Evolutionary conservation across 1,140 invertebrate species (phyloP), one percentile per base, ranked within the genome.

Genomic region (Amyelois transitella): DNA sequence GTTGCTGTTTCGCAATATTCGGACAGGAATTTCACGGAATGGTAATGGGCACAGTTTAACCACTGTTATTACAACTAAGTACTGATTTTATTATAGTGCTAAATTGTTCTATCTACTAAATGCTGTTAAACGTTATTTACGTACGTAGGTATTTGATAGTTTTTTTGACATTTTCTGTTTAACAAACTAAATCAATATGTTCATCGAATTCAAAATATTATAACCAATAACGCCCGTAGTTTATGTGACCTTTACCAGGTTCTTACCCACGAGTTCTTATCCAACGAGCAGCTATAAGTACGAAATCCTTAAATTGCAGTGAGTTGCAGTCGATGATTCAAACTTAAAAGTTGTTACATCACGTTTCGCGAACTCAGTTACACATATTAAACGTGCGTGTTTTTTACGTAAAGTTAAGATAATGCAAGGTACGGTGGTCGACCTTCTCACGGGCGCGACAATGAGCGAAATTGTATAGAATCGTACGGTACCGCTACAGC

Each of bases 401-500:
- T n/a, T 1, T 38, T 38, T 38, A 38, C 32, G 12, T 14, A 38
- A 38, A 14, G 12, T 38, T 8, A 32, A 50, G 14, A 50, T 50
- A 25, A 50, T 50, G 48, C 21, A 25, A 50, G 43, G 28, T 24
- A 20, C 24, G 24, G 6, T 12, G 10, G n/a, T n/a, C 38, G 38
- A 24, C 38, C 44, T 51, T 53, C 59, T 54, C 51, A 60, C 49
- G 55, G 51, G 48, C 48, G 54, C 52, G 43, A 68, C 59, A 68
- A 55, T 57, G 55, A 55, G 38, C 45, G 51, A 68, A 60, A 38
- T 38, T 56, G 58, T 64, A 62, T 60, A 58, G 51, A 69, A 60
- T 60, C 55, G 43, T 47, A 19, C 20, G 45, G 20, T 58, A 71
- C 68, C 68, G 68, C 58, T 71, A 65, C 28, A 17, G 24, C 50